Evolutionary conservation across 2,888 invertebrate species (phyloP).

Genomic region (Bedellia somnulentella): DNA sequence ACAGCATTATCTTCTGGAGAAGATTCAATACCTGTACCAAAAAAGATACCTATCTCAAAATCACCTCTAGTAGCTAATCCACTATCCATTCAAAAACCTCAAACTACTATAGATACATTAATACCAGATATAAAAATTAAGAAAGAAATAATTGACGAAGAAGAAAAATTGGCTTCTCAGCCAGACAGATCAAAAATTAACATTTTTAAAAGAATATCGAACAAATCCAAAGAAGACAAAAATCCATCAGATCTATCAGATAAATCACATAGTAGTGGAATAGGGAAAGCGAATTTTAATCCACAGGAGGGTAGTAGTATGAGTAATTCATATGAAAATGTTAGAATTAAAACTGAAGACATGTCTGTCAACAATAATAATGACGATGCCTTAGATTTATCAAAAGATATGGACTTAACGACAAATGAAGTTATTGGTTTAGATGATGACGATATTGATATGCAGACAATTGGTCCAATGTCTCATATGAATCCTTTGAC

Average conservation of each 20-base stretch:
- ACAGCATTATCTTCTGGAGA: constrained; percentile 22
- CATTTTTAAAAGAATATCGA: constrained; percentile 85
- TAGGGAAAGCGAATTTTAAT: constrained; percentile 39
- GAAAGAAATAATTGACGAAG: constrained; percentile 52
- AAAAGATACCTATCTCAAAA: constrained; percentile 50
- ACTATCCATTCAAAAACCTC: constrained; percentile 29
- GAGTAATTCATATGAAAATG: constrained; percentile 23
- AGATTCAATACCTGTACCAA: constrained; percentile 48
- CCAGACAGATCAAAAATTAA: constrained; percentile 84
- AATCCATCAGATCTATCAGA: constrained; percentile 40
- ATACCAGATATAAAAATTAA: constrained; percentile 44
- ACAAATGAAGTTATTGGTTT: constrained; percentile 52
- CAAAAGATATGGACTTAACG: constrained; percentile 49
- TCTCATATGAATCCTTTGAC: constrained; percentile 30
- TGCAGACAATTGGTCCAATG: constrained; percentile 21
- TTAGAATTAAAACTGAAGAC: constrained; percentile 35
- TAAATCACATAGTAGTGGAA: constrained; percentile 30
- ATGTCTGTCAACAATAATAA: constrained; percentile 52
- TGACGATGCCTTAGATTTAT: constrained; percentile 51
- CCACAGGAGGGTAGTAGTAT: constrained; percentile 25
- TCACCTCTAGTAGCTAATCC: constrained; percentile 46
- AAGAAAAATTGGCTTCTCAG: constrained; percentile 71
- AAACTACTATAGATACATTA: constrained; percentile 22
- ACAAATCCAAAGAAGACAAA: constrained; percentile 70
- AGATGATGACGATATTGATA: constrained; percentile 49